phyloP scores from a whole-genome alignment of 2,797 vertebrate genomes.

The Tarsius wallacei region DNA sequence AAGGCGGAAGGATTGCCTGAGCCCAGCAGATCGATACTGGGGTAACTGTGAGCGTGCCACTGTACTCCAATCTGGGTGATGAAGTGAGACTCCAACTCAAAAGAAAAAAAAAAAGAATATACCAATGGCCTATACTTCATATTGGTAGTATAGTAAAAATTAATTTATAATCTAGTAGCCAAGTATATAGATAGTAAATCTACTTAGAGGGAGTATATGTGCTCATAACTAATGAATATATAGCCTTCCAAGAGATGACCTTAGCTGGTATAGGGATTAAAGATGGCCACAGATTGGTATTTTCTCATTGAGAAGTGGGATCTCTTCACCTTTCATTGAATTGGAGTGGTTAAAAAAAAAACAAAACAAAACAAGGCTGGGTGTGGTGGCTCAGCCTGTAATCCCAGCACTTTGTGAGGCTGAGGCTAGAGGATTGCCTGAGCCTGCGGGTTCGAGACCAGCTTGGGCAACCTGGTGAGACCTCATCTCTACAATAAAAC shows the following conservation, averaged over 20 bases:
- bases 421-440: too few species aligned
- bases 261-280: neutral
- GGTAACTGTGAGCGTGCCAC: too few species aligned
- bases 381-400: too few species aligned
- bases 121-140: neutral
- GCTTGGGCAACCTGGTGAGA: too few species aligned
- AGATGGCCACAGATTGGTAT: neutral
- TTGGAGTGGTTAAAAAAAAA: neutral
- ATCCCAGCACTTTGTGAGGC: too few species aligned
- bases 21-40: too few species aligned
- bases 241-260: neutral
- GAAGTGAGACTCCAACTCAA: too few species aligned
- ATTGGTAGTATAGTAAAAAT: slow-evolving; percentile 25
- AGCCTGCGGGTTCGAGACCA: too few species aligned
- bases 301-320: neutral
- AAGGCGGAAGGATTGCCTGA: too few species aligned
- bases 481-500: too few species aligned
- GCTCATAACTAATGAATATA: neutral
- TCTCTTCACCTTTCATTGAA: neutral
- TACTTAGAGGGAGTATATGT: neutral
- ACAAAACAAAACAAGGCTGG: too few species aligned
- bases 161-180: neutral
- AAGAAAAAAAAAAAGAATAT: neutral
- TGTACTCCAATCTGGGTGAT: too few species aligned
- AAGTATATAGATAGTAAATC: neutral